A percentile compares a stretch with the other conserved stretches of the same genome.
These are phyloP conservation scores for Watsonalla binaria DNA, from an alignment of 2,888 invertebrate genomes.

Conservation along the genomic window DNA sequence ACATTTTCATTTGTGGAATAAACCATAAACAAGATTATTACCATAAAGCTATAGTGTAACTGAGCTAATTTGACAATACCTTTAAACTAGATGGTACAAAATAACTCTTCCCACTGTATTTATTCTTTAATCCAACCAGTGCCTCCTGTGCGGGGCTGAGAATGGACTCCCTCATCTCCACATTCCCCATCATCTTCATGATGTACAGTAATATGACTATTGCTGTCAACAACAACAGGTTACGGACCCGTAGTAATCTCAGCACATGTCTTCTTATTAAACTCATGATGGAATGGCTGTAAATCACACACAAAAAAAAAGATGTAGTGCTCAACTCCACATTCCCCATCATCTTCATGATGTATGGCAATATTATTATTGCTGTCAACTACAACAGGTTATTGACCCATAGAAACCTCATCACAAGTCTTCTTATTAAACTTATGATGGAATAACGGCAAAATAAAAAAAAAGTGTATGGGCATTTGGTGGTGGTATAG, in stretches of 20 bases:
- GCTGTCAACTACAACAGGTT: constrained; percentile 49
- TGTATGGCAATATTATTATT: constrained; percentile 43
- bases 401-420: constrained; percentile 45
- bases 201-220: constrained; percentile 46
- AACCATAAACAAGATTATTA: too few species aligned
- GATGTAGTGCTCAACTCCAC: constrained; percentile 17
- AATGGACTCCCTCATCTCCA: constrained; percentile 15
- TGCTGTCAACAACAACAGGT: constrained; percentile 45
- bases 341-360: constrained; percentile 32
- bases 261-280: constrained; percentile 38
- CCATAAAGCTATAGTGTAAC: too few species aligned
- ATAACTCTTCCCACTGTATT: constrained; percentile 16
- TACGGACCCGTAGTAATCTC: constrained; percentile 49
- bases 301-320: constrained; percentile 8
- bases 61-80: constrained; percentile 24
- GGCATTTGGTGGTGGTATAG: too few species aligned
- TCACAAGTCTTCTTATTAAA: constrained; percentile 36
- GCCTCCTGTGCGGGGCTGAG: constrained; percentile 16
- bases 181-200: constrained; percentile 29
- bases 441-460: constrained; percentile 22
- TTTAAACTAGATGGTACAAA: constrained; percentile 48
- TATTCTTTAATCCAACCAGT: constrained; percentile 8
- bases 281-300: constrained; percentile 20
- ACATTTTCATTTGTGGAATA: too few species aligned
- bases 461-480: too few species aligned